Evolutionary conservation across 1,140 invertebrate genomes (phyloP).

Genomic region (Meloidogyne exigua): DNA sequence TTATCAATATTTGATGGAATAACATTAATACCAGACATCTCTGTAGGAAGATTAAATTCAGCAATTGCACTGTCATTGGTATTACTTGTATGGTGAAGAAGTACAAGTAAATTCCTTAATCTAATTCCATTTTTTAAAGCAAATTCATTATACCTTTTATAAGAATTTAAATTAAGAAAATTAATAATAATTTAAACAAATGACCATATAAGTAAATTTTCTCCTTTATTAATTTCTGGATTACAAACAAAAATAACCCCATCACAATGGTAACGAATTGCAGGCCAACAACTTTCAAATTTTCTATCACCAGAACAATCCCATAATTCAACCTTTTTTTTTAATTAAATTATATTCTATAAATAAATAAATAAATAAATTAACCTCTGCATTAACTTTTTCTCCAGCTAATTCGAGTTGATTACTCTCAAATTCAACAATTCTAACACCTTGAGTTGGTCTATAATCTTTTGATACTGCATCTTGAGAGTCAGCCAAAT

Average conservation of each 20-base stretch:
- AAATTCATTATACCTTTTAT: slow-evolving; percentile 72
- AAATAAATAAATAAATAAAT: neutral
- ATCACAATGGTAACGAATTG: slow-evolving; percentile 72
- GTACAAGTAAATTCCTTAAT: slow-evolving; percentile 22
- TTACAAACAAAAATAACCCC: slow-evolving; percentile 78
- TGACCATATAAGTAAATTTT: slow-evolving; percentile 73
- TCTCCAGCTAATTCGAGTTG: slow-evolving; percentile 67
- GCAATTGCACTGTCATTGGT: slow-evolving; percentile 51
- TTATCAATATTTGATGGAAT: slow-evolving; percentile 44
- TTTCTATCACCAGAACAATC: slow-evolving; percentile 73
- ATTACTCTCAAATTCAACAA: slow-evolving; percentile 73
- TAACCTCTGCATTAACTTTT: slow-evolving; percentile 67
- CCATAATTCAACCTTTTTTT: slow-evolving; percentile 70
- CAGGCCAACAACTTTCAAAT: slow-evolving; percentile 74
- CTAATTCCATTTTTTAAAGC: slow-evolving; percentile 66
- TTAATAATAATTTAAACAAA: neutral
- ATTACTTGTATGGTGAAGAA: slow-evolving; percentile 43
- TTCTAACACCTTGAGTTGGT: slow-evolving; percentile 71
- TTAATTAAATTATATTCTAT: too few relatives aligned
- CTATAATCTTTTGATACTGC: slow-evolving; percentile 69
- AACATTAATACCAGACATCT: slow-evolving; percentile 49
- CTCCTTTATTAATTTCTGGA: slow-evolving; percentile 68
- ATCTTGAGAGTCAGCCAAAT: slow-evolving; percentile 72
- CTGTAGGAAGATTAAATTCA: slow-evolving; percentile 49
- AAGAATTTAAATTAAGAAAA: slow-evolving; percentile 29